Base-by-base conservation (phyloP, 2,113 vertebrate genomes). In the Nyctereutes procyonoides region DNA sequence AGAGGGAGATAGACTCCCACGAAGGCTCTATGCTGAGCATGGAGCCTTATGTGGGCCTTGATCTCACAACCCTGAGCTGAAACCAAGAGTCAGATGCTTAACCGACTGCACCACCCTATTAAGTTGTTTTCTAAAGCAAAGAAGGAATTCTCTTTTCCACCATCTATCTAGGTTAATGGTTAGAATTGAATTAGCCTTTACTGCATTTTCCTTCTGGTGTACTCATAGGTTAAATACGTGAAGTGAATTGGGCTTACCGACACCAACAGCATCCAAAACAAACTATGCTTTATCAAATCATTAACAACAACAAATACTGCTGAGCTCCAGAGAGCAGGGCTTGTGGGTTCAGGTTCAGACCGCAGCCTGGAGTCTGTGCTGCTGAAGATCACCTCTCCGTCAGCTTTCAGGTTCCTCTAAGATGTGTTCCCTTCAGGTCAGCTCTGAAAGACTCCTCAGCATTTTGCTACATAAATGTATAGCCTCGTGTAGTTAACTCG, bases 401-500 rank as follows among this genome's bases (percentile, higher is more conserved):
- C 82, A 99, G 85, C 95, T 99, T 99, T 0, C 99, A 99, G 98
- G 99, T 98, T 53, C 97, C 99, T 97, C 98, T 71, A 97, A 99
- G 99, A n/a, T 91, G 74, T 67, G 98, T 97, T 0, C 84, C 99
- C 20, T 43, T 94, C 13, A 98, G 97, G 67, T 97, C 98, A 12
- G 98, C 98, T 16, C 98, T 98, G 43, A 96, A 97, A 67, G 17
- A n/a, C 19, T 90, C 97, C 10, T 97, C 90, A 0, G 95, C 91
- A 3, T 24, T 5, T 71, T 51, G 0, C 0, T 97, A 92, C 98
- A 13, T 24, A 0, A 14, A 48, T 5, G 32, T 20, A 65, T 65
- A 88, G 62, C 10, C 1, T 0, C 32, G 0, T 22, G 0, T 22
- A 3, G 0, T 32, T 17, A 24, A 74, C 4, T 28, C 26, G 56